phyloP scores from a whole-genome alignment of 2,113 vertebrate genomes.

The Callipepla squamata region DNA sequence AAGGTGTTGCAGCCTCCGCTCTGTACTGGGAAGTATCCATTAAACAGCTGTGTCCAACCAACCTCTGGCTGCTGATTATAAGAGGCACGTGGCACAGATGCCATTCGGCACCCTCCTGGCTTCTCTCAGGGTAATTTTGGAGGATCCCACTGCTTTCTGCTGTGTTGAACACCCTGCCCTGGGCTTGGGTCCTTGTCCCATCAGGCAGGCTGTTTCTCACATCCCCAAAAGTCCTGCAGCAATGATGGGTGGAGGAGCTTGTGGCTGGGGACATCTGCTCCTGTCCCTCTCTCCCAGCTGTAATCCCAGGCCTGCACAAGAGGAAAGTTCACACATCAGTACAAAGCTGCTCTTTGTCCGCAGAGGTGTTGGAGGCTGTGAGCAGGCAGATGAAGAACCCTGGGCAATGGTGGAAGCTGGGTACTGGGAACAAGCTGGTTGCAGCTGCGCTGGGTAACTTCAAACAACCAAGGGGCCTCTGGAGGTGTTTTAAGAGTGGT shows the following conservation, averaged over 20 bases:
- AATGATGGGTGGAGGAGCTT: rapidly evolving
- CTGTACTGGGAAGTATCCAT: slow-evolving; percentile 48
- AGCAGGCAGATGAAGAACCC: background rate
- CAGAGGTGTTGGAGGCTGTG: background rate
- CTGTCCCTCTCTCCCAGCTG: background rate
- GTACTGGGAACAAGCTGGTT: background rate
- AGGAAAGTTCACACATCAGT: background rate
- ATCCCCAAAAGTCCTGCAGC: background rate
- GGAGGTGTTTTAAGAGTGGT: background rate
- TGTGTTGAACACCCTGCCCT: background rate
- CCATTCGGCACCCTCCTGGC: background rate
- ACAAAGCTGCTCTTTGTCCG: background rate
- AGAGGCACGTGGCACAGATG: rapidly evolving
- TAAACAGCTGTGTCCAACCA: slow-evolving; percentile 70
- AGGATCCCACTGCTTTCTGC: rapidly evolving
- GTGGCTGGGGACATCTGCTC: background rate
- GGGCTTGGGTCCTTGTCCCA: background rate
- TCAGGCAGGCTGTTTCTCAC: background rate
- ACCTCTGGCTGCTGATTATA: rapidly evolving
- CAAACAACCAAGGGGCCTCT: background rate
- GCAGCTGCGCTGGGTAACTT: background rate
- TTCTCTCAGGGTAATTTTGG: rapidly evolving
- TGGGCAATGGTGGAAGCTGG: background rate
- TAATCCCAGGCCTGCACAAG: background rate
- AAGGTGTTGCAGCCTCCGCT: background rate